Evolutionary conservation across 2,888 invertebrate species (phyloP).

Genomic region (Adineta ricciae): DNA sequence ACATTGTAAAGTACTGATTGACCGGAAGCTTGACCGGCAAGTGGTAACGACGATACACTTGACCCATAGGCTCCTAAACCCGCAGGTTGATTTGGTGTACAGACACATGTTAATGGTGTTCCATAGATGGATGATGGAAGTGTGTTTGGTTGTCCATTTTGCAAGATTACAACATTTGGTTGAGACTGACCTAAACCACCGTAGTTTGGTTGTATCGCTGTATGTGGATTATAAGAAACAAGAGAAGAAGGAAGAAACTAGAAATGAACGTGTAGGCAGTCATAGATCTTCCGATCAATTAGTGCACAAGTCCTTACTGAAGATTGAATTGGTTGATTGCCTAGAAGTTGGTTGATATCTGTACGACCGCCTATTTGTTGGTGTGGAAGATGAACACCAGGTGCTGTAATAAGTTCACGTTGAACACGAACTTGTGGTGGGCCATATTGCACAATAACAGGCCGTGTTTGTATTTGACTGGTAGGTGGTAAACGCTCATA

Average conservation of each 20-base stretch:
- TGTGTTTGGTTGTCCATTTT: neutral
- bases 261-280: neutral
- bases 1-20: neutral
- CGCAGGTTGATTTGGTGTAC: too few species aligned
- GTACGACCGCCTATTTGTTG: neutral
- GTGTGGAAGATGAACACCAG: neutral
- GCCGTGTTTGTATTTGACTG: neutral
- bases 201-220: neutral
- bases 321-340: neutral
- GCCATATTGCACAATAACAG: constrained; percentile 8
- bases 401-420: neutral
- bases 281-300: too few species aligned
- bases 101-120: neutral
- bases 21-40: too few species aligned
- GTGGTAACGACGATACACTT: neutral
- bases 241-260: neutral
- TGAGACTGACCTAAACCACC: neutral
- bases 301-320: neutral
- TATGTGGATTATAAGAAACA: neutral
- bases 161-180: neutral
- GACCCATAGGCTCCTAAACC: neutral
- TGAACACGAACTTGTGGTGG: neutral
- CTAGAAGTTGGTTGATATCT: neutral
- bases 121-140: neutral
- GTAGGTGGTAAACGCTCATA: neutral